Conservation (phyloP, 2,113 vertebrate genomes). For the Hiodon tergisus region DNA sequence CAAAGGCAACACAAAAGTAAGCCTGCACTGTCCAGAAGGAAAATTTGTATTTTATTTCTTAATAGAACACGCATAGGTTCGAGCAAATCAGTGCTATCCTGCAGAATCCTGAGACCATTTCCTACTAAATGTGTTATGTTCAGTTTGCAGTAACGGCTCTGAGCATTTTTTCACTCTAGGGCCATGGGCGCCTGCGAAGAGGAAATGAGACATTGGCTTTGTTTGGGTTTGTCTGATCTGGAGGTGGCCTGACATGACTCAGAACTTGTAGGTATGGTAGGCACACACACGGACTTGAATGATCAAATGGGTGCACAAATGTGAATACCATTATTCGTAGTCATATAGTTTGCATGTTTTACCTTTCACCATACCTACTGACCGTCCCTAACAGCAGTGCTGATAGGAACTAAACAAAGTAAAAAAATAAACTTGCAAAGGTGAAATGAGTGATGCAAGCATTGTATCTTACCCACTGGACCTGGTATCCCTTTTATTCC, state of each 20-base stretch:
- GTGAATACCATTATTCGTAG: background rate
- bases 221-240: background rate
- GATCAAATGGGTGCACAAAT: no score
- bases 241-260: background rate
- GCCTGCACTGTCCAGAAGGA: background rate
- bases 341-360: background rate
- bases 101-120: background rate
- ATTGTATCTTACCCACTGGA: slow-evolving; percentile 68
- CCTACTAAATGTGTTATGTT: background rate
- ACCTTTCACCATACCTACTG: no score
- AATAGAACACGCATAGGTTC: background rate
- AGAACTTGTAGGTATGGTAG: background rate
- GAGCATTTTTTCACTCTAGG: background rate
- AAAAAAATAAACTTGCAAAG: background rate
- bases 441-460: background rate
- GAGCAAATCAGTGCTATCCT: background rate
- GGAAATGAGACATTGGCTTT: background rate
- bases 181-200: background rate
- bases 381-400: background rate
- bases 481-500: slow-evolving; percentile 69
- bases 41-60: background rate
- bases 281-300: no score
- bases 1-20: background rate
- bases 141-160: background rate
- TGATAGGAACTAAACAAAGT: background rate